These are phyloP conservation scores for Crepidodera aurea DNA, from an alignment of 2,888 invertebrate genomes.

Conservation along the genomic window DNA sequence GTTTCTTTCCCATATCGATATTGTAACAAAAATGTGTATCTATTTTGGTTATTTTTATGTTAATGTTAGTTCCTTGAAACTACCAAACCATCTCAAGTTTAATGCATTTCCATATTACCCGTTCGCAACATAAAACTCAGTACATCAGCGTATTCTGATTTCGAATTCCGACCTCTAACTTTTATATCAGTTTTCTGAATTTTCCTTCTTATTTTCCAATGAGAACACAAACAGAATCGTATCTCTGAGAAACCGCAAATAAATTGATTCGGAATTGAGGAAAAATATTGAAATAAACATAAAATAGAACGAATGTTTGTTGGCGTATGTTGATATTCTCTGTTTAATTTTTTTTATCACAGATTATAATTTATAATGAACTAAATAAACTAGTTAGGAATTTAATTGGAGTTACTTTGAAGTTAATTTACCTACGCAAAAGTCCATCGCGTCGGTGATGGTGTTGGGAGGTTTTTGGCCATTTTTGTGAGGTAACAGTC, in stretches of 20 bases:
- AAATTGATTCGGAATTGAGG: not conserved
- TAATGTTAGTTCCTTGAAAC: not conserved
- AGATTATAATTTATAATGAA: too few relatives aligned
- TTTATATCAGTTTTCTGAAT: constrained; percentile 2
- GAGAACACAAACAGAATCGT: not conserved
- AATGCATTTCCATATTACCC: constrained; percentile 13
- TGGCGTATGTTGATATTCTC: too few relatives aligned
- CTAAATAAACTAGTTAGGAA: too few relatives aligned
- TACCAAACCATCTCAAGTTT: constrained; percentile 3
- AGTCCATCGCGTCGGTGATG: too few relatives aligned
- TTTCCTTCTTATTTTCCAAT: constrained; percentile 4
- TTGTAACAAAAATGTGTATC: constrained; percentile 9
- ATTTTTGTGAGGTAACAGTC: too few relatives aligned
- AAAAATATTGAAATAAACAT: constrained; percentile 1
- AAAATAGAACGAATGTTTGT: too few relatives aligned
- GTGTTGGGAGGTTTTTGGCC: too few relatives aligned
- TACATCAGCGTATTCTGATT: constrained; percentile 14
- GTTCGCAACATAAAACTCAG: constrained; percentile 9
- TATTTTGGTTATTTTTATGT: constrained; percentile 6
- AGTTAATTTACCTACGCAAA: too few relatives aligned
- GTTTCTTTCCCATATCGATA: not conserved
- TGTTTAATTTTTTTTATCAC: too few relatives aligned
- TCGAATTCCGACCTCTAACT: constrained; percentile 1
- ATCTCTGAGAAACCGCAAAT: not conserved
- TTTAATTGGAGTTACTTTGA: too few relatives aligned